These are phyloP conservation scores for Dendrophyllia cribrosa DNA, from an alignment of 64 coral and sea anemone genomes.

Conservation along the genomic window DNA sequence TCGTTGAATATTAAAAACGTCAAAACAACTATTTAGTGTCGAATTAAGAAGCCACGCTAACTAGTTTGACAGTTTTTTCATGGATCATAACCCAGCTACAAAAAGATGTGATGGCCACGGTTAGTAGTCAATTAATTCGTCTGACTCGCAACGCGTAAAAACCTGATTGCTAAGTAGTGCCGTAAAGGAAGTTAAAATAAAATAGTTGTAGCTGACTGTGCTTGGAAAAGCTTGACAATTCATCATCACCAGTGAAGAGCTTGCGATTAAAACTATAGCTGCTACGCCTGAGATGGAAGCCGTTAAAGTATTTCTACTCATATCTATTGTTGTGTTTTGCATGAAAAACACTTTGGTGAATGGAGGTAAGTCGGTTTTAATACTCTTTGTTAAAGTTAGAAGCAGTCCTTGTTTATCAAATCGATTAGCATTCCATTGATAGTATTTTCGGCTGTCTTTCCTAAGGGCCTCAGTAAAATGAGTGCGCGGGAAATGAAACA, in stretches of 20 bases:
- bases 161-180: background rate
- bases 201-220: background rate
- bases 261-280: background rate
- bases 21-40: no score
- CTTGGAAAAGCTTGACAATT: background rate
- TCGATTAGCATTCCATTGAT: no score
- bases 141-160: slow-evolving; percentile 1
- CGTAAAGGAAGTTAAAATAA: background rate
- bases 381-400: no score
- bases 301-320: background rate
- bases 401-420: no score
- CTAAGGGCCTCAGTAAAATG: no score
- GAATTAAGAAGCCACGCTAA: no score
- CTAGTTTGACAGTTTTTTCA: background rate
- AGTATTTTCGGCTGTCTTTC: no score
- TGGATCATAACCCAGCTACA: background rate
- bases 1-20: no score
- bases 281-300: background rate
- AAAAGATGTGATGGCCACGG: background rate
- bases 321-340: background rate
- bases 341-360: no score
- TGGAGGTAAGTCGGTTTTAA: background rate
- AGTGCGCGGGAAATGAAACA: no score
- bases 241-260: background rate
- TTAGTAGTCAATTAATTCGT: background rate